phyloP scores from a whole-genome alignment of 2,113 vertebrate species.

The Oryzias curvinotus region DNA sequence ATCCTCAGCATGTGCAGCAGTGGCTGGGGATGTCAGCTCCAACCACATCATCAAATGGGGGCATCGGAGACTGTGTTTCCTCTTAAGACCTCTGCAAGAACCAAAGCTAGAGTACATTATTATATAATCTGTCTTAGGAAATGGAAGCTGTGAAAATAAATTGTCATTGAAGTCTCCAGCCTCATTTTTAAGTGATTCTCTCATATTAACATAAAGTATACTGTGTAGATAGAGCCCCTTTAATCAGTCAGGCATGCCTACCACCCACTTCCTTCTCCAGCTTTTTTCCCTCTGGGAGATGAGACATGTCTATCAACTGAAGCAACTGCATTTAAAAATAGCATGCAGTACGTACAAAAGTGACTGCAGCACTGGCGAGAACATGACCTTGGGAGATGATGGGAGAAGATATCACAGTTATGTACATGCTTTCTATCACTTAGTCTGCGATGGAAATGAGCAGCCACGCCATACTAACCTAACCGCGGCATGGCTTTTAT shows the following conservation, averaged over 20 bases:
- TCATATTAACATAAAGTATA: not conserved
- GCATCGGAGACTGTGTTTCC: not conserved
- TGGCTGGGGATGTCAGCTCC: constrained; percentile 2
- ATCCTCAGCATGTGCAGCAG: not conserved
- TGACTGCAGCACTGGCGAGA: no score
- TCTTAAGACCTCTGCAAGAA: not conserved
- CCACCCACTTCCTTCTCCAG: not conserved
- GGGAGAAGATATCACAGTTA: no score
- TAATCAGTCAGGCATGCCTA: not conserved
- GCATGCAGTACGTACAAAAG: no score
- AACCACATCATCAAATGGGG: constrained; percentile 3
- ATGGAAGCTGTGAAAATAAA: not conserved
- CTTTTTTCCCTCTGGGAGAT: not conserved
- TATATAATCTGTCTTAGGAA: not conserved
- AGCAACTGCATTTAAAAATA: no score
- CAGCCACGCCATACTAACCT: no score
- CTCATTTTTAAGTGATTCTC: not conserved
- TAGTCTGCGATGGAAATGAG: no score
- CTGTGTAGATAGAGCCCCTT: not conserved
- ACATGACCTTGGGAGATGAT: no score
- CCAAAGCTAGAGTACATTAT: not conserved
- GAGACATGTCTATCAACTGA: no score
- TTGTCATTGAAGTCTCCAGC: not conserved
- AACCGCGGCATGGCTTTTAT: not conserved
- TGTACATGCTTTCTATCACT: no score